A percentile compares a stretch with the other conserved stretches of the same genome.
phyloP scores from a whole-genome alignment of 2,797 vertebrate species.

The Enteromius mattozi region DNA sequence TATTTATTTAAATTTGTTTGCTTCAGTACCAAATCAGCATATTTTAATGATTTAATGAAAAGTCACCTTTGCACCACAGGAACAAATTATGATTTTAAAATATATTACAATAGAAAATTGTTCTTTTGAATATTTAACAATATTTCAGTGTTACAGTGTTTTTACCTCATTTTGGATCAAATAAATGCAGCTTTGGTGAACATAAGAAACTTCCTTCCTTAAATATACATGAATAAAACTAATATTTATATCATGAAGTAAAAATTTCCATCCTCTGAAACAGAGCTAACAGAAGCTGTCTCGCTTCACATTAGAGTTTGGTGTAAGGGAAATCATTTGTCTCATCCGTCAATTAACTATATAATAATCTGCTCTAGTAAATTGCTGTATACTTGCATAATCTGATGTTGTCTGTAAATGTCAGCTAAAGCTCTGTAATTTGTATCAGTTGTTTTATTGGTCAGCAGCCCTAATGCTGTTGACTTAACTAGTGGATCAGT shows the following conservation, averaged over 20 bases:
- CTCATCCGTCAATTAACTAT: not conserved
- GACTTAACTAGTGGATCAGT: not conserved
- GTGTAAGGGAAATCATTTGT: not conserved
- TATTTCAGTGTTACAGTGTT: not conserved
- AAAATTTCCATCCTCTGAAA: not conserved
- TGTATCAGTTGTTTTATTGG: not conserved
- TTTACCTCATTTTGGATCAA: not conserved
- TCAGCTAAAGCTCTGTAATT: not conserved
- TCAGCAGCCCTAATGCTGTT: not conserved
- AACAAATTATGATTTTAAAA: not conserved
- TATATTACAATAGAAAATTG: not conserved
- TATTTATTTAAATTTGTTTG: too few species aligned
- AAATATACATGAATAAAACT: not conserved
- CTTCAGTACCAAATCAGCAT: not conserved
- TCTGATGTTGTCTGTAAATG: not conserved
- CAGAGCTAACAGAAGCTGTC: not conserved
- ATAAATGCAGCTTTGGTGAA: not conserved
- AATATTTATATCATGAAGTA: not conserved
- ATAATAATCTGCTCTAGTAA: conserved; percentile 8
- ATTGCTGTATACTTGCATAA: not conserved
- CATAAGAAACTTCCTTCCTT: not conserved
- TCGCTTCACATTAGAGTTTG: not conserved
- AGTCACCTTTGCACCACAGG: not conserved
- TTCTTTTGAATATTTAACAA: not conserved
- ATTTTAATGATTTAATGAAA: not conserved